A percentile compares a stretch with the other conserved stretches of the same genome.
Conservation (phyloP, 2,888 invertebrate species). For the Apodemia duryi region DNA sequence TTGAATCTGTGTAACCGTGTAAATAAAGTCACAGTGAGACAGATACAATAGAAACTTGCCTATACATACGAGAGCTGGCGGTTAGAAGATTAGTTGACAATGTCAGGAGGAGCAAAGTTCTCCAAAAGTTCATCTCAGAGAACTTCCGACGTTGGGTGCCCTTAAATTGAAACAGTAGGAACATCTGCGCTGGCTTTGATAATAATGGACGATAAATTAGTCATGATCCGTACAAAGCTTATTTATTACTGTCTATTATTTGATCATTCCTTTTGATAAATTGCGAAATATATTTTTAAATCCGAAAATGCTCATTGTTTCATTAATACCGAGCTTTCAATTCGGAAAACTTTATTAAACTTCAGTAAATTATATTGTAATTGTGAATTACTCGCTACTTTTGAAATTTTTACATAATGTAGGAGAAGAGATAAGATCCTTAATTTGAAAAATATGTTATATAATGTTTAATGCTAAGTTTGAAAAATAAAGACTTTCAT, state of each 20-base stretch:
- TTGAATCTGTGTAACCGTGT: conserved; percentile 6
- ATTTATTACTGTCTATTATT: conserved; percentile 11
- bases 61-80: conserved; percentile 47
- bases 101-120: conserved; percentile 68
- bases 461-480: no score
- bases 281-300: not conserved
- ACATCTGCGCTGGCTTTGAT: conserved; percentile 69
- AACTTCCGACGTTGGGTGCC: conserved; percentile 60
- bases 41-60: conserved; percentile 26
- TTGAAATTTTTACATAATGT: not conserved
- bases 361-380: not conserved
- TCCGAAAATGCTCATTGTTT: conserved; percentile 2
- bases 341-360: not conserved
- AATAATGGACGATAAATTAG: conserved; percentile 62
- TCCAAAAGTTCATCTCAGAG: conserved; percentile 60
- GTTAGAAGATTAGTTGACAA: conserved; percentile 73
- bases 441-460: no score
- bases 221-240: conserved; percentile 28
- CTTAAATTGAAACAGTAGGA: conserved; percentile 75
- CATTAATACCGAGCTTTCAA: conserved; percentile 3
- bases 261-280: conserved; percentile 4
- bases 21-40: conserved; percentile 4
- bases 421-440: no score
- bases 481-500: no score
- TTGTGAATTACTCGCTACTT: not conserved